These are phyloP conservation scores for Pseudochromis fuscus DNA, from an alignment of 2,797 vertebrate species.

Conservation along the genomic window DNA sequence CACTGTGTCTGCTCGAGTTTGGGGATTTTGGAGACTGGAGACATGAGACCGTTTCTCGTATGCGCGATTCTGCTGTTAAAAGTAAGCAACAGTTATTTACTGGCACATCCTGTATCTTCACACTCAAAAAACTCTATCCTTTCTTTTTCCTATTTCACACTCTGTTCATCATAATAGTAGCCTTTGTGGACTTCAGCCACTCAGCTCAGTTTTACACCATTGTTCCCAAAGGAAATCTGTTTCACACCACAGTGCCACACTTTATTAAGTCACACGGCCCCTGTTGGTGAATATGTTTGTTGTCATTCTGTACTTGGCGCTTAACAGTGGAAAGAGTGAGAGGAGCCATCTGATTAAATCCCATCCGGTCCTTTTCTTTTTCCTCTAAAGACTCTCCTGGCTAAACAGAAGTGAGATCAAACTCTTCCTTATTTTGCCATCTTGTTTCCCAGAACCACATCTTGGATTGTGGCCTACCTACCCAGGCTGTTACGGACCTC, in stretches of 20 bases:
- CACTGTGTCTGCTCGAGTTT: constrained; percentile 5
- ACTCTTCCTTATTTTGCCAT: background rate
- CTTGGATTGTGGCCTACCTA: background rate
- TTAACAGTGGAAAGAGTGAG: constrained; percentile 25
- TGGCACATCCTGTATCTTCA: background rate
- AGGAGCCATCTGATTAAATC: constrained; percentile 8
- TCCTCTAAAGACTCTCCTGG: background rate
- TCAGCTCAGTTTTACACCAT: constrained; percentile 10
- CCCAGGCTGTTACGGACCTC: background rate
- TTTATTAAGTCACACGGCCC: constrained; percentile 25
- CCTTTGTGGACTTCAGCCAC: background rate
- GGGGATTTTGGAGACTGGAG: constrained; percentile 45
- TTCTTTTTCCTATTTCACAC: background rate
- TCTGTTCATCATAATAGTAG: background rate
- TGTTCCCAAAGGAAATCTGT: constrained; percentile 42
- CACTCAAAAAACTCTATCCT: fast-evolving
- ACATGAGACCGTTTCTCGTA: constrained; percentile 71
- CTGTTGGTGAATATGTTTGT: constrained; percentile 20
- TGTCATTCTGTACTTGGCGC: constrained; percentile 14
- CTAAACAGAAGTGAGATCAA: background rate
- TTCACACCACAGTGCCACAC: constrained; percentile 29
- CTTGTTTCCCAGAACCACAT: background rate
- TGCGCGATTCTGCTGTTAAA: constrained; percentile 75
- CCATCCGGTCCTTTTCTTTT: constrained; percentile 11
- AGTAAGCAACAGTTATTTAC: constrained; percentile 67